These are phyloP conservation scores for Drosophila anomelani DNA, from an alignment of 2,888 invertebrate species.

Conservation along the genomic window DNA sequence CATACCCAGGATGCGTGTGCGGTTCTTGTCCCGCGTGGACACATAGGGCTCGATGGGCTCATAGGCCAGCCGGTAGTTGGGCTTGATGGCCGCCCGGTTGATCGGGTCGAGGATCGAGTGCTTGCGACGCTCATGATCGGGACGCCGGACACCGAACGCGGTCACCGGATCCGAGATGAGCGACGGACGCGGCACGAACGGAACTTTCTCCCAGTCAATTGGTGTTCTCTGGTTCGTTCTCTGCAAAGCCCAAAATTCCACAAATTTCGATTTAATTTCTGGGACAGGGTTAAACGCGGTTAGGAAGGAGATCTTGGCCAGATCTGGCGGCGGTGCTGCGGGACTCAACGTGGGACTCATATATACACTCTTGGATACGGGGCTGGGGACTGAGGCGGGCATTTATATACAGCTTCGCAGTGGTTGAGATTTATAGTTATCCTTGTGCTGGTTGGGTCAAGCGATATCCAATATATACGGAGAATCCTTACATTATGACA, in stretches of 20 bases:
- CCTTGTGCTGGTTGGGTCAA: conserved; percentile 33
- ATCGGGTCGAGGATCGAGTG: conserved; percentile 85
- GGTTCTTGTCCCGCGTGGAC: conserved; percentile 88
- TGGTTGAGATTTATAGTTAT: conserved; percentile 5
- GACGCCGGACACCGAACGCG: conserved; percentile 90
- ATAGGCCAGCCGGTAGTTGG: conserved; percentile 87
- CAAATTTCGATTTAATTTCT: conserved; percentile 58
- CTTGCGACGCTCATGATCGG: conserved; percentile 79
- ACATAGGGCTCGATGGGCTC: conserved; percentile 89
- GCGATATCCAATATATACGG: conserved; percentile 25
- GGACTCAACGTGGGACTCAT: conserved; percentile 38
- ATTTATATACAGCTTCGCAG: conserved; percentile 40
- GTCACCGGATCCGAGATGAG: conserved; percentile 93
- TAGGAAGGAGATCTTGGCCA: conserved; percentile 19
- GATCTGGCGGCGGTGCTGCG: conserved; percentile 29
- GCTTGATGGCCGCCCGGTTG: conserved; percentile 88
- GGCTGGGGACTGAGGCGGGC: conserved; percentile 11
- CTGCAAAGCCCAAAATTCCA: conserved; percentile 83
- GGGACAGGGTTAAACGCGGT: conserved; percentile 47
- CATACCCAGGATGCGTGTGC: conserved; percentile 87
- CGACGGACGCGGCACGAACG: conserved; percentile 93
- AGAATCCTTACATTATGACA: conserved; percentile 35
- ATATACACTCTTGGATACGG: conserved; percentile 17
- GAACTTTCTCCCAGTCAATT: conserved; percentile 95
- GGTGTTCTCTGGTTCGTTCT: conserved; percentile 85